Percentiles rank a stretch among this genome's conserved stretches.
Conservation (phyloP, 2,888 invertebrate species). For the Melipona beecheii region DNA sequence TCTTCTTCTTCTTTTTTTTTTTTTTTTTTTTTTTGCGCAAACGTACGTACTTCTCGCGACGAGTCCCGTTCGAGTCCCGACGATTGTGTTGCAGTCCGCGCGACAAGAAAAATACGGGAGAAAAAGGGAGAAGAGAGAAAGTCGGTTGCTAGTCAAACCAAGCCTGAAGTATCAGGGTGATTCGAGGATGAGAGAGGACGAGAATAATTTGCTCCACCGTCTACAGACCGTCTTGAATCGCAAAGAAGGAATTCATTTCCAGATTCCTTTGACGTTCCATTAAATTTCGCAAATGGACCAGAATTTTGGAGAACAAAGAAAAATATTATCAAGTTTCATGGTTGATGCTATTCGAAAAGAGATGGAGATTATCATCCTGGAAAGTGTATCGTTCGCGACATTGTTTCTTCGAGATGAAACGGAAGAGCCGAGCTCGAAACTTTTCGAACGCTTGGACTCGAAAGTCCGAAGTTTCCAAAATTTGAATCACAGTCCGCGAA, state of each 20-base stretch:
- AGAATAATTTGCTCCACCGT: not conserved
- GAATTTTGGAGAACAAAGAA: too few relatives aligned
- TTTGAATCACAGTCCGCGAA: not conserved
- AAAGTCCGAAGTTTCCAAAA: not conserved
- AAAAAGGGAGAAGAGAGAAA: not conserved
- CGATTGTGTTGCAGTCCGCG: slow-evolving; percentile 15
- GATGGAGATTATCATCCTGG: too few relatives aligned
- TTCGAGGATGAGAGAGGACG: slow-evolving; percentile 26
- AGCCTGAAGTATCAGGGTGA: slow-evolving; percentile 8
- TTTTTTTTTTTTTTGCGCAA: too few relatives aligned
- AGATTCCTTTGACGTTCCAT: too few relatives aligned
- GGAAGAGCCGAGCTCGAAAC: not conserved
- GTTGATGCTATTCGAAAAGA: too few relatives aligned
- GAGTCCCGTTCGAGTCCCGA: not conserved
- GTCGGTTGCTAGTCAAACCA: not conserved
- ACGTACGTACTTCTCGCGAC: not conserved
- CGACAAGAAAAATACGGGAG: not conserved
- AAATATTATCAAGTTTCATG: too few relatives aligned
- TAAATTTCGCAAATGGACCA: too few relatives aligned
- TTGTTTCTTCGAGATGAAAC: too few relatives aligned
- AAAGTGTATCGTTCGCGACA: too few relatives aligned
- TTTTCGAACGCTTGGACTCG: not conserved
- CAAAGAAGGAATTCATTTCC: too few relatives aligned
- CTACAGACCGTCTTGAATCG: too few relatives aligned
- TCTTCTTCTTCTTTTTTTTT: too few relatives aligned